Conservation (phyloP, 2,797 vertebrate species). For the Rhyacichthys aspro region DNA sequence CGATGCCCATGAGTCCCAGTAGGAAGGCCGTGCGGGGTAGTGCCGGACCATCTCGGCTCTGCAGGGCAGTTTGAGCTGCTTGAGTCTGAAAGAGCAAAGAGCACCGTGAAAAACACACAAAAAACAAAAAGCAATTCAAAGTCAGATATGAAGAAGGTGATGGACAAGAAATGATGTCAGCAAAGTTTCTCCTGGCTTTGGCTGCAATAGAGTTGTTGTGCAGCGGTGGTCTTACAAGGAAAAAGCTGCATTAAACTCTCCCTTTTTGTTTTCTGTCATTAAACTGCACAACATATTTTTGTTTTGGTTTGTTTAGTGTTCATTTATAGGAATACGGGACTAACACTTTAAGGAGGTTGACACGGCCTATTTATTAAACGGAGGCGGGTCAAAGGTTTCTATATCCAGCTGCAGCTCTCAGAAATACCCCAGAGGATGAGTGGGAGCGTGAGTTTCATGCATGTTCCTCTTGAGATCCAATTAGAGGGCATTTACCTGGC, state of each 20-base stretch:
- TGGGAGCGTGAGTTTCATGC: constrained; percentile 37
- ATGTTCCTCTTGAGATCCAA: constrained; percentile 54
- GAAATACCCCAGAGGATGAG: constrained; percentile 22
- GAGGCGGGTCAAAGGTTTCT: constrained; percentile 6
- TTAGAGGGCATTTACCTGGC: constrained; percentile 66
- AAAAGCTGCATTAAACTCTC: no score
- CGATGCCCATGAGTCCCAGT: constrained; percentile 77
- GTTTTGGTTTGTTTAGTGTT: no score
- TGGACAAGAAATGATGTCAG: no score
- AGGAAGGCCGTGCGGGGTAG: constrained; percentile 69
- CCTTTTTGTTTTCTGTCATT: no score
- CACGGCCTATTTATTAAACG: constrained; percentile 15
- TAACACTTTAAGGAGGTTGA: constrained; percentile 14
- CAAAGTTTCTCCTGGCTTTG: no score
- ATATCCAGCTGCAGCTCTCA: constrained; percentile 30
- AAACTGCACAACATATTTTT: neutral
- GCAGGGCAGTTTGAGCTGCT: constrained; percentile 68
- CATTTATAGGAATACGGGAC: constrained; percentile 3
- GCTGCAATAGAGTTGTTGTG: neutral
- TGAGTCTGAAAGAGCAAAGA: constrained; percentile 78
- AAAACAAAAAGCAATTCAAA: no score
- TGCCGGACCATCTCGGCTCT: constrained; percentile 55
- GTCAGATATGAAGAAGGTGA: no score
- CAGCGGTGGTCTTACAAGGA: no score
- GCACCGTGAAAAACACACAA: constrained; percentile 46